Evolutionary conservation across 2,888 invertebrate species (phyloP), one percentile per base, ranked within the genome.

Genomic region (Nymphalis polychloros): DNA sequence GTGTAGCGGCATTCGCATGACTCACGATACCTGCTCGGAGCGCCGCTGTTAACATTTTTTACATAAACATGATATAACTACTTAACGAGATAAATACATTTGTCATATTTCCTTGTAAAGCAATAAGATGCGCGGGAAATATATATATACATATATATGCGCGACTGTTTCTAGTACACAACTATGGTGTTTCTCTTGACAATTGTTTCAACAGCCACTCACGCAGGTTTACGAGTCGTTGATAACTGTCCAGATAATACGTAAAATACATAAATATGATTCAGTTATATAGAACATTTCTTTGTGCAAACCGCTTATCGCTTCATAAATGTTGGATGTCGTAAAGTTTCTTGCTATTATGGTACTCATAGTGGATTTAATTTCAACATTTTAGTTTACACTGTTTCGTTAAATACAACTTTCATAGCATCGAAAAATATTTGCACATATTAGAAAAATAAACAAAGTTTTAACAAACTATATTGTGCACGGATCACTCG

Each of bases 1-100:
- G 79, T 82, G 82, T 75, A 75, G 73, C 75, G 83, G 81, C 78
- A 81, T 76, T 80, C 74, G 75, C 78, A 78, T 86, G 86, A 87
- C 75, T 87, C 86, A 72, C 57, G 46, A 19, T 59, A 65, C 67
- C 68, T 48, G 69, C 47, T 55, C 57, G 16, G 63, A 69, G 69
- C 71, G 71, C 68, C 73, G 71, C 71, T 60, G 60, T 67, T 63
- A 59, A 47, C 23, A 57, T 67, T 63, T 62, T 67, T 41, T 67
- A 41, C 61, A n/a, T 49, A 23, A 53, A 61, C 70, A 50, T 60
- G 60, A 47, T 20, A 19, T 41, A 65, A 55, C 41, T 50, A 47
- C 19, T 46, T 17, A 46, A 60, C 59, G 16, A 47, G 53, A 52
- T 27, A 19, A 60, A 27, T 17, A 19, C 47, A 55, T 66, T 41